Evolutionary conservation across 2,888 invertebrate genomes (phyloP).

Genomic region (Drosophila cyrtoloma): DNA sequence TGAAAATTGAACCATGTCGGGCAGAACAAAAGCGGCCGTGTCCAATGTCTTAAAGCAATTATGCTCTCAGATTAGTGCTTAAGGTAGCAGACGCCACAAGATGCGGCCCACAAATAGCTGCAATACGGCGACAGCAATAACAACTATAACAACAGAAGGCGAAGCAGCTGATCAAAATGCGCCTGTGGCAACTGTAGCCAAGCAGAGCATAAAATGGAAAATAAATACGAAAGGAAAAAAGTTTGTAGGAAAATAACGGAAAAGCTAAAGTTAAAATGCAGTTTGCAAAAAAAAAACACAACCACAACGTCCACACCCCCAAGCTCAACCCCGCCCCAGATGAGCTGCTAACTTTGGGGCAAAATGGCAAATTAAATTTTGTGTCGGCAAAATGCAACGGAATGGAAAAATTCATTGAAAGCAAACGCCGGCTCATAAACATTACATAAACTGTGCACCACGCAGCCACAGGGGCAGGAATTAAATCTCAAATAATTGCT

Average conservation of each 20-base stretch:
- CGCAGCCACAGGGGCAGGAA: conserved; percentile 45
- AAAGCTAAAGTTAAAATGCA: conserved; percentile 64
- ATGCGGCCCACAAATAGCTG: conserved; percentile 23
- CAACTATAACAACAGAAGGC: conserved; percentile 5
- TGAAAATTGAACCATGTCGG: conserved; percentile 38
- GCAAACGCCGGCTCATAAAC: conserved; percentile 35
- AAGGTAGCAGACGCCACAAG: conserved; percentile 52
- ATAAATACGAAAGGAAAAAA: conserved; percentile 69
- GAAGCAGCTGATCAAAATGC: conserved; percentile 58
- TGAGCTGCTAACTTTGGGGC: conserved; percentile 58
- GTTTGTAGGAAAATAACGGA: conserved; percentile 21
- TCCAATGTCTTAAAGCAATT: conserved; percentile 56
- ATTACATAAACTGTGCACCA: conserved; percentile 30
- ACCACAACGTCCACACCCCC: conserved; percentile 24
- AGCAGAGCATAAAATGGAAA: conserved; percentile 76
- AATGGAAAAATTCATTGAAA: conserved; percentile 69
- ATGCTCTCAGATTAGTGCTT: conserved; percentile 53
- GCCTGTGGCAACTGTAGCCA: conserved; percentile 68
- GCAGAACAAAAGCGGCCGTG: conserved; percentile 38
- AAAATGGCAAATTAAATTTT: conserved; percentile 76
- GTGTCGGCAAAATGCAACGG: conserved; percentile 68
- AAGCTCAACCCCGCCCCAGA: conserved; percentile 29
- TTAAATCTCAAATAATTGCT: conserved; percentile 66
- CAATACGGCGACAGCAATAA: conserved; percentile 7
- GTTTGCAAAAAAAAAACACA: conserved; percentile 33